Evolutionary conservation across 2,113 vertebrate genomes (phyloP), one percentile per base, ranked within the genome.

Genomic region (Perognathus longimembris): DNA sequence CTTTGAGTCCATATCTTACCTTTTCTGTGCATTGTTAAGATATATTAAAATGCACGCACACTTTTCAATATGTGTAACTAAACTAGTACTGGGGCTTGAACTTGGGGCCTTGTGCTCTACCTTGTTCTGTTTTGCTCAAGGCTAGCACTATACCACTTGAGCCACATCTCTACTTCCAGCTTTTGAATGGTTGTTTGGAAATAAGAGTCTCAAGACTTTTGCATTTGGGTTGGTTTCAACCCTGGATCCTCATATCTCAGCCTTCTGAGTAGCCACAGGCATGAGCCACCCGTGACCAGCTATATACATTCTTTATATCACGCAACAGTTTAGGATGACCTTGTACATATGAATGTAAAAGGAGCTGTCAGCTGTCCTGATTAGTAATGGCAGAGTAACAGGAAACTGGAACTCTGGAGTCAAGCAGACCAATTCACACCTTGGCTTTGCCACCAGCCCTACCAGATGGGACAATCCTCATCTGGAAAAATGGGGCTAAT

Each of bases 361-460:
- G 0, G 14, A 93, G 64, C 28, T 18, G 24, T 11, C 28, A 82
- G 20, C 30, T 69, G 11, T 59, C 83, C 54, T 82, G n/a, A n/a
- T n/a, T n/a, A n/a, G n/a, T n/a, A n/a, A 61, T 12, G n/a, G 26
- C 32, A 45, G 17, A 87, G n/a, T 14, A 88, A 80, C 70, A 69
- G 34, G 70, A 89, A 74, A 79, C 59, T 36, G 64, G 40, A 75
- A 71, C 42, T 91, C 66, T 67, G 22, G 28, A 83, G 21, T 34
- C 21, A 88, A 89, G 15, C 11, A 82, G 36, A 73, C 0, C 2
- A 50, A 73, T 61, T 89, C 15, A 77, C 77, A 91, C 76, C 17
- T 40, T 89, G n/a, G 40, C 59, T 90, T 89, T 85, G 69, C 42
- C n/a, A 79, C 21, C n/a, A n/a, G n/a, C n/a, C n/a, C 64, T 36